A percentile compares a stretch with the other conserved stretches of the same genome.
Conservation (phyloP, 2,797 vertebrate species). For the Macroramphosus scolopax region DNA sequence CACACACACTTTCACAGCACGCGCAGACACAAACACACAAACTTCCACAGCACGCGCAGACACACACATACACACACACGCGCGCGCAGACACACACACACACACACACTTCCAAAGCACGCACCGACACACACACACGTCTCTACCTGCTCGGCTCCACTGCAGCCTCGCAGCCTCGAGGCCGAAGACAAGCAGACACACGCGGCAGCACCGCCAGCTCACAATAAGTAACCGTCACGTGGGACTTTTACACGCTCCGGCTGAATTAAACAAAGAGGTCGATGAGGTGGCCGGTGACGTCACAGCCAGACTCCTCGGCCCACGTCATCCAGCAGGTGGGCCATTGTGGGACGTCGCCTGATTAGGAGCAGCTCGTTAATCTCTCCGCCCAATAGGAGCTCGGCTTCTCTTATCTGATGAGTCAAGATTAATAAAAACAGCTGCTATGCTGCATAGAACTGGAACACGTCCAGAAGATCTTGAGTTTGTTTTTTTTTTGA, state of each 20-base stretch:
- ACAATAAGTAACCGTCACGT: constrained; percentile 37
- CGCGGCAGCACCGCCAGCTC: not conserved
- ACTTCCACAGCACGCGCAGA: not conserved
- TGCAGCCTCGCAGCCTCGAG: constrained; percentile 4
- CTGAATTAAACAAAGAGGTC: constrained; percentile 25
- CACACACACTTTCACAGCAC: not conserved
- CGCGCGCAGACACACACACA: too few species aligned
- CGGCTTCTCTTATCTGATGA: not conserved
- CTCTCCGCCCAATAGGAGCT: constrained; percentile 3
- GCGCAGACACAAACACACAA: constrained; percentile 8
- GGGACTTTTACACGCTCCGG: constrained; percentile 10
- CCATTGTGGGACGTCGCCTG: constrained; percentile 16
- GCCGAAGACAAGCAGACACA: constrained; percentile 24
- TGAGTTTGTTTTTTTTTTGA: too few species aligned
- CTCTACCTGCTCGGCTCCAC: constrained; percentile 20
- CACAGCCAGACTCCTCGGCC: constrained; percentile 3
- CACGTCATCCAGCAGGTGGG: constrained; percentile 42
- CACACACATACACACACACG: constrained; percentile 3
- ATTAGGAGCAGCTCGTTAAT: constrained; percentile 3
- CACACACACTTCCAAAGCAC: too few species aligned
- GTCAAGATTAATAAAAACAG: too few species aligned
- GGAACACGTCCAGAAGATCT: too few species aligned
- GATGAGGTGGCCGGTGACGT: constrained; percentile 2
- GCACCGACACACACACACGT: too few species aligned
- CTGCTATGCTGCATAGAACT: not conserved